These are phyloP conservation scores for Accipiter cooperii DNA, from an alignment of 2,113 vertebrate genomes.

Conservation along the genomic window DNA sequence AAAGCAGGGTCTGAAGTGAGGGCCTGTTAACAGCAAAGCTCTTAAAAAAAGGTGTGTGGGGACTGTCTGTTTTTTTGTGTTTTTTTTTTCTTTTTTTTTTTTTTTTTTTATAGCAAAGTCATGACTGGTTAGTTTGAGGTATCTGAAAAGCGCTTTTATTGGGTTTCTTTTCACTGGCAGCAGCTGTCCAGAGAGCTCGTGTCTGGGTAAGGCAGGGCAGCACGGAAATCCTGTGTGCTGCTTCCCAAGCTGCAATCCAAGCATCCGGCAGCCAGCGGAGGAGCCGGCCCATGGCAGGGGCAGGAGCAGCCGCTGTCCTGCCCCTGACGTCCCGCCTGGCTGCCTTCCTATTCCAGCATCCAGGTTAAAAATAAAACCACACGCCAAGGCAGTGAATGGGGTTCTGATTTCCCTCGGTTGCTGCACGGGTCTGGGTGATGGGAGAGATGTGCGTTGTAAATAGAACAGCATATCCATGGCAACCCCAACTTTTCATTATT, in stretches of 20 bases:
- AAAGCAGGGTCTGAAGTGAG: neutral
- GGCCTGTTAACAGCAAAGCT: neutral
- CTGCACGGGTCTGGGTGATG: neutral
- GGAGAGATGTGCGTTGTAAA: neutral
- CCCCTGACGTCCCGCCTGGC: neutral
- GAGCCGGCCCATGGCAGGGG: neutral
- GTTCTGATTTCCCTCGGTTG: neutral
- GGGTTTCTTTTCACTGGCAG: neutral
- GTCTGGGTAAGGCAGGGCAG: neutral
- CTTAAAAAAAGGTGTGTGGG: neutral
- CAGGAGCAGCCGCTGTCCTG: neutral
- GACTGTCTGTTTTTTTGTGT: too few relatives aligned
- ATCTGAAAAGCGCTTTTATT: neutral
- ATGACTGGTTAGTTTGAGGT: neutral
- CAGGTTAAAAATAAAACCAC: neutral
- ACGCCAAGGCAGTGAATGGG: neutral
- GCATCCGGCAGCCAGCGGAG: neutral
- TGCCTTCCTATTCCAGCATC: neutral
- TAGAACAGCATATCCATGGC: conserved; percentile 41
- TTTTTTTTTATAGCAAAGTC: too few relatives aligned
- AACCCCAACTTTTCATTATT: conserved; percentile 41
- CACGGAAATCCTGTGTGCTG: neutral
- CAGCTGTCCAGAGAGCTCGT: neutral
- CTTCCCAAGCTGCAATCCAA: neutral
- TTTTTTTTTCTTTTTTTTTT: neutral